Conservation (phyloP, 1,140 invertebrate species). For the Drosophila sulfurigaster region DNA sequence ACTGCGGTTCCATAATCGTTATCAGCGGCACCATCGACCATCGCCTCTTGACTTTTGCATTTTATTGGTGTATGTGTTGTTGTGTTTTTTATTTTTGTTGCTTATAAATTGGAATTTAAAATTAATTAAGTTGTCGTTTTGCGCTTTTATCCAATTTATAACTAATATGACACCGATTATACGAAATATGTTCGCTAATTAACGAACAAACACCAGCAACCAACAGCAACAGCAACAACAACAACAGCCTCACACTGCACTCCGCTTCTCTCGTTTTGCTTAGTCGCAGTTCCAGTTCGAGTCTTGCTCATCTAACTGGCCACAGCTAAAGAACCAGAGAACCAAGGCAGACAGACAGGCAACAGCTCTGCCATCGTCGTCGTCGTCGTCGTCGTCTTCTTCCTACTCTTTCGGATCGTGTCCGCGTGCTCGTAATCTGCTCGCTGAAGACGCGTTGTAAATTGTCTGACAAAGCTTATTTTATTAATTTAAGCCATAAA, state of each 20-base stretch:
- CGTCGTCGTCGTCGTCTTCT: too few species aligned
- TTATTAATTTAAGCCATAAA: slow-evolving; percentile 85
- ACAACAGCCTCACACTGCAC: slow-evolving; percentile 18
- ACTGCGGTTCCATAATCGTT: slow-evolving; percentile 62
- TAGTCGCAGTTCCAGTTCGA: background rate
- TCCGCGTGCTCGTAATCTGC: slow-evolving; percentile 84
- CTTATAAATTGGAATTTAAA: slow-evolving; percentile 84
- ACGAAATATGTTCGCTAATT: slow-evolving; percentile 85
- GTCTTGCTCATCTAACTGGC: slow-evolving; percentile 49
- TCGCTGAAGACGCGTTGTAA: slow-evolving; percentile 85
- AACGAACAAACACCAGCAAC: slow-evolving; percentile 82
- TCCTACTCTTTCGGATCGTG: slow-evolving; percentile 52
- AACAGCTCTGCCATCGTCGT: slow-evolving; percentile 35
- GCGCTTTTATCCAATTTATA: slow-evolving; percentile 85
- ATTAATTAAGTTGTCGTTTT: slow-evolving; percentile 85
- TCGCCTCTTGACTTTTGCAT: slow-evolving; percentile 22
- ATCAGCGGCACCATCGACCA: slow-evolving; percentile 68
- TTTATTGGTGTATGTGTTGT: slow-evolving; percentile 2
- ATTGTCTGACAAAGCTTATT: slow-evolving; percentile 85
- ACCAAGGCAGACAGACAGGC: slow-evolving; percentile 71
- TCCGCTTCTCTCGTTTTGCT: background rate
- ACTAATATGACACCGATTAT: slow-evolving; percentile 85
- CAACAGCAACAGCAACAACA: slow-evolving; percentile 23
- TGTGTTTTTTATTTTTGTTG: slow-evolving; percentile 21
- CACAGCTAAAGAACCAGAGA: slow-evolving; percentile 21